A percentile compares a stretch with the other conserved stretches of the same genome.
Evolutionary conservation across 2,888 invertebrate species (phyloP).

Genomic region (Candidula unifasciata): DNA sequence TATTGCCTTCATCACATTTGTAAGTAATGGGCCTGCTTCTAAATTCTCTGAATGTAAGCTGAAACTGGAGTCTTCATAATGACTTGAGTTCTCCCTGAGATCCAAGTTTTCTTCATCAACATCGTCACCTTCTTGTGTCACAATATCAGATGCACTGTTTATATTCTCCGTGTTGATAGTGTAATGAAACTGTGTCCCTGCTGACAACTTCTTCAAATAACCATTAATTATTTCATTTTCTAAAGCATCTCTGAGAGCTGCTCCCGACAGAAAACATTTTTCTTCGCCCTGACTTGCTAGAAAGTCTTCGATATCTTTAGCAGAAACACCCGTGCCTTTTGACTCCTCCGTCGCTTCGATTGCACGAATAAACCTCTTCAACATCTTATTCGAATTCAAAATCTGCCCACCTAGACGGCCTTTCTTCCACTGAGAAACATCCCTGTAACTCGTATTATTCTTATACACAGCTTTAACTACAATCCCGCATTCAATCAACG

Average conservation of each 20-base stretch:
- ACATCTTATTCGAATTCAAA: conserved; percentile 57
- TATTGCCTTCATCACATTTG: conserved; percentile 34
- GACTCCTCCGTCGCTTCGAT: conserved; percentile 36
- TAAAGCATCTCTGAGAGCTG: conserved; percentile 48
- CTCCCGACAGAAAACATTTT: conserved; percentile 51
- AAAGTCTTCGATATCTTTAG: conserved; percentile 43
- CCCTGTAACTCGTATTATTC: conserved; percentile 89
- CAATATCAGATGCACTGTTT: neutral
- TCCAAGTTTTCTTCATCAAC: neutral
- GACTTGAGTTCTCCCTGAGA: conserved; percentile 2
- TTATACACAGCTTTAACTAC: conserved; percentile 90
- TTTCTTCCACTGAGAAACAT: conserved; percentile 85
- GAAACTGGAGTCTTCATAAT: conserved; percentile 3
- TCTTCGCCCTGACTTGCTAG: conserved; percentile 41
- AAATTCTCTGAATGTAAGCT: neutral
- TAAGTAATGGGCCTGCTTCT: conserved; percentile 28
- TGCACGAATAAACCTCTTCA: conserved; percentile 48
- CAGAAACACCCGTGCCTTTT: conserved; percentile 54
- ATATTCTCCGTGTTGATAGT: conserved; percentile 26
- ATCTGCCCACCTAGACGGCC: conserved; percentile 78
- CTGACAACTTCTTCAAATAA: conserved; percentile 34
- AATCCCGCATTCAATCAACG: conserved; percentile 85
- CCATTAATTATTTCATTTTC: conserved; percentile 51
- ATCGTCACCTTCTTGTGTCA: neutral
- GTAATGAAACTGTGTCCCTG: conserved; percentile 8